Base-by-base conservation (phyloP, 2,113 vertebrate genomes). In the Dicrurus megarhynchus region DNA sequence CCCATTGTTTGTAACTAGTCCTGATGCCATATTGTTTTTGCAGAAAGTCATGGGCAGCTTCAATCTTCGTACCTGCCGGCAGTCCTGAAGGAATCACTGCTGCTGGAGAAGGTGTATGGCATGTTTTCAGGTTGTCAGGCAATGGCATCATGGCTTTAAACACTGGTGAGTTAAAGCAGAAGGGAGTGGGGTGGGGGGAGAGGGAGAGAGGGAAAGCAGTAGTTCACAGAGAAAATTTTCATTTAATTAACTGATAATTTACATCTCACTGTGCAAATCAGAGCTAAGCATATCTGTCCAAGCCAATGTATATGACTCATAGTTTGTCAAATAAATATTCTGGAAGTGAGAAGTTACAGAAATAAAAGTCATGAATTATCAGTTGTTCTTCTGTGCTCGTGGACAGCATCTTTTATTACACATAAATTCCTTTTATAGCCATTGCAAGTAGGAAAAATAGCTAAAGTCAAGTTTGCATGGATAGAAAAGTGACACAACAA, bases 281-380 rank as follows among this genome's bases (percentile, higher is more conserved):
- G 75, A 85, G 37, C 84, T 80, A 85, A 93, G 85, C 63, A 85
- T 63, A 85, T 83, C 46, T 50, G 49, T 80, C 63, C 75, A 64
- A 85, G 63, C 55, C 61, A 74, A 89, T n/a, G 44, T 69, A 84
- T 65, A 55, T 87, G 89, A 96, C 87, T 96, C 93, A 91, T 41
- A 63, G 70, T 85, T 91, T 5, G 22, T 88, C 70, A 88, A 89
- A 93, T 33, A 87, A 75, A 88, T 88, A 94, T 91, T 82, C 82
- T 93, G 81, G 70, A 96, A 96, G 87, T 80, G 78, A 94, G 91
- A 96, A 96, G 78, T 83, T 84, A 92, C 60, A 81, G 85, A 93
- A 97, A 88, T 92, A 93, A 87, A 96, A 94, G 55, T 70, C 13
- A 77, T 77, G 90, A 96, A 93, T 90, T 91, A 93, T 68, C 90